phyloP scores from a whole-genome alignment of 2,113 vertebrate species.

The Pedetes capensis region DNA sequence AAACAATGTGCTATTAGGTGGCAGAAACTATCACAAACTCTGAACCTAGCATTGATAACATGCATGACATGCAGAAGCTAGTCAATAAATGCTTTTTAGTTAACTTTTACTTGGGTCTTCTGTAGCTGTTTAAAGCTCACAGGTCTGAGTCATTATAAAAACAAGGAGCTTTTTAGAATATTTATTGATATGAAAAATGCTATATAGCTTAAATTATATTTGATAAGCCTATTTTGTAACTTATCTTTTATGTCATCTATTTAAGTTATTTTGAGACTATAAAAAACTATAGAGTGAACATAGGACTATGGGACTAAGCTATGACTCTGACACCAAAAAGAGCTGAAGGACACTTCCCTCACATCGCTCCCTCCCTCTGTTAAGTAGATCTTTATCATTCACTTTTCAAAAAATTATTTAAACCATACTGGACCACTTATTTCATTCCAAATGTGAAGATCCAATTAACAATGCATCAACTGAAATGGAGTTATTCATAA shows the following conservation, averaged over 20 bases:
- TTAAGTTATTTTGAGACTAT: slow-evolving; percentile 4
- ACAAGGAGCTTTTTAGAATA: not conserved
- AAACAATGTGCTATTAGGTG: not conserved
- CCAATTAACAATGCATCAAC: not conserved
- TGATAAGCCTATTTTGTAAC: not conserved
- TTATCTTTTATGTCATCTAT: slow-evolving; percentile 16
- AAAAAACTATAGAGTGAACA: not conserved
- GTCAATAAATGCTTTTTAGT: not conserved
- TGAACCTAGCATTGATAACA: not conserved
- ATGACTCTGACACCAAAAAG: not conserved
- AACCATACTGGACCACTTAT: not conserved
- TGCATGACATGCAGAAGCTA: not conserved
- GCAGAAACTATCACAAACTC: not conserved
- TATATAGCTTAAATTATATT: not conserved
- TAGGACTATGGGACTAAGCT: not conserved
- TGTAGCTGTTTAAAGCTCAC: not conserved
- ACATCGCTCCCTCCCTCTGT: not conserved
- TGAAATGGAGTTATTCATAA: not conserved
- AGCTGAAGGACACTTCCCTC: not conserved
- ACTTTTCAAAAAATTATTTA: slow-evolving; percentile 25
- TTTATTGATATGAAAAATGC: not conserved
- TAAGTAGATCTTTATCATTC: not conserved
- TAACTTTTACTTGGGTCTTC: not conserved
- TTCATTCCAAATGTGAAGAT: slow-evolving; percentile 30
- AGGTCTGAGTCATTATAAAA: not conserved